Evolutionary conservation across 1,140 invertebrate genomes (phyloP).

Genomic region (Galendromus occidentalis): DNA sequence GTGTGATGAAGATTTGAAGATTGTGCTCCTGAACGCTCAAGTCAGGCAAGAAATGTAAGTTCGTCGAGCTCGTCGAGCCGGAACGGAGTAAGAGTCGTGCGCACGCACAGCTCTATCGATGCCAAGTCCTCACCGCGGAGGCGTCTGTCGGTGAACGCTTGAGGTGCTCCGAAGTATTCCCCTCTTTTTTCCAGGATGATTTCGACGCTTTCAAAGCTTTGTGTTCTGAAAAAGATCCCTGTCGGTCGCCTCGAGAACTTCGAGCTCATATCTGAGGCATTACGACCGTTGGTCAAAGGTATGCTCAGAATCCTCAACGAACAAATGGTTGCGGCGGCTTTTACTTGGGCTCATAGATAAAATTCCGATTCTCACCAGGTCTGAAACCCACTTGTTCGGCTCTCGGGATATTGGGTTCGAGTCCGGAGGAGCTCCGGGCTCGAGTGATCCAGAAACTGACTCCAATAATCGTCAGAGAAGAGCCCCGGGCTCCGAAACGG

Average conservation of each 20-base stretch:
- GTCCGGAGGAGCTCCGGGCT: not conserved
- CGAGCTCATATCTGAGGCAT: not conserved
- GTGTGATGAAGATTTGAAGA: not conserved
- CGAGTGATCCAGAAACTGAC: not conserved
- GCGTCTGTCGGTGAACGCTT: not conserved
- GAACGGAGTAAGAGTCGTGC: not conserved
- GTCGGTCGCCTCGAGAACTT: not conserved
- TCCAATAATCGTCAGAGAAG: not conserved
- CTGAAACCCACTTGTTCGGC: not conserved
- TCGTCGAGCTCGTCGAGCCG: not conserved
- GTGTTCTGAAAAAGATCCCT: not conserved
- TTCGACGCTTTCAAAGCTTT: not conserved
- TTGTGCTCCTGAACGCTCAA: not conserved
- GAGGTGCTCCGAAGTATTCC: not conserved
- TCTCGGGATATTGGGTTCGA: not conserved
- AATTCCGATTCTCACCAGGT: not conserved
- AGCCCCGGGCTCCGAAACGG: not conserved
- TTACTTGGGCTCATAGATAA: not conserved
- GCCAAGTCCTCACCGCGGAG: not conserved
- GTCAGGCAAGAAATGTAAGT: not conserved
- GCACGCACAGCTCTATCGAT: not conserved
- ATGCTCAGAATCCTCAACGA: too few relatives aligned
- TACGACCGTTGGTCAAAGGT: not conserved
- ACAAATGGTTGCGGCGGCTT: too few relatives aligned
- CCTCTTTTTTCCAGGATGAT: not conserved